These are phyloP conservation scores for Nautilus pompilius DNA, from an alignment of 1,140 invertebrate species.

Conservation along the genomic window DNA sequence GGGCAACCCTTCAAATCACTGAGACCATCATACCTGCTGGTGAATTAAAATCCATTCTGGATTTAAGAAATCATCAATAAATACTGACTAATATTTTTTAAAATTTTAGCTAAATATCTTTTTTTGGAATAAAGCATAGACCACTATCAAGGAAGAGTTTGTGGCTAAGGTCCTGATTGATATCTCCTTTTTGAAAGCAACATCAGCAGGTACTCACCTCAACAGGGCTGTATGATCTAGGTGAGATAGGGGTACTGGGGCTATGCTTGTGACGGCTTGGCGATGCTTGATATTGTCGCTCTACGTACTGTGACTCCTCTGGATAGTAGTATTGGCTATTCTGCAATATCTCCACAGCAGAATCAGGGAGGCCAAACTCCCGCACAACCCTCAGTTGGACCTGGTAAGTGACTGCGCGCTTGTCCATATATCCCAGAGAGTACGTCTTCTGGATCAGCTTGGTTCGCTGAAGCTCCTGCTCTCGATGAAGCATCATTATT, in stretches of 20 bases:
- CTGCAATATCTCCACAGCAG: slow-evolving; percentile 80
- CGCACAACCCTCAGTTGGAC: slow-evolving; percentile 84
- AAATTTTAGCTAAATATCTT: too few species aligned
- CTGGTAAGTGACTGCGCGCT: slow-evolving; percentile 72
- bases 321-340: slow-evolving; percentile 44
- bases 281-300: slow-evolving; percentile 5
- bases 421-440: slow-evolving; percentile 70
- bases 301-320: slow-evolving; percentile 9
- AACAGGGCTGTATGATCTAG: slow-evolving; percentile 15
- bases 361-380: slow-evolving; percentile 90
- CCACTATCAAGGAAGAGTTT: too few species aligned
- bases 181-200: too few species aligned
- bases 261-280: slow-evolving; percentile 13
- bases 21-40: too few species aligned
- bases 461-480: slow-evolving; percentile 78
- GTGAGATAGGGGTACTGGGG: slow-evolving; percentile 9
- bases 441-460: slow-evolving; percentile 75
- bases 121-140: too few species aligned
- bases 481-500: slow-evolving; percentile 79
- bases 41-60: too few species aligned
- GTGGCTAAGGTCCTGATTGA: too few species aligned
- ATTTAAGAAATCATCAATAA: too few species aligned
- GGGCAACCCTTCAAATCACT: too few species aligned
- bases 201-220: too few species aligned
- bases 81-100: too few species aligned